Conservation (phyloP, 2,113 vertebrate genomes). For the Mobula hypostoma region DNA sequence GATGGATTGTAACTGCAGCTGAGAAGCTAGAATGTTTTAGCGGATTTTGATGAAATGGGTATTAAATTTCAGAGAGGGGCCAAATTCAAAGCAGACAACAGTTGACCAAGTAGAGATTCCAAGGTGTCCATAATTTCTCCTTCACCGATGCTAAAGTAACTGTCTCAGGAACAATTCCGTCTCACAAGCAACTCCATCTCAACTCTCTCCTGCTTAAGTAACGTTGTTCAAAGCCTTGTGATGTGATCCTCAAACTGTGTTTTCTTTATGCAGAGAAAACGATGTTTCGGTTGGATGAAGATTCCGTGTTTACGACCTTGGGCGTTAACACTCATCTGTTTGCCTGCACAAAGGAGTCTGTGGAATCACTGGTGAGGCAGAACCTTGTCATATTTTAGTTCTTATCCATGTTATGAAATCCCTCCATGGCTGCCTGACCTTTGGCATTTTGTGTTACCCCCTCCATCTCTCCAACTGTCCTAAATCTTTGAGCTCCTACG, state of each 20-base stretch:
- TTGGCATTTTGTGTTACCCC: too few relatives aligned
- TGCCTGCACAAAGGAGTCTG: conserved; percentile 75
- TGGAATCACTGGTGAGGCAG: conserved; percentile 76
- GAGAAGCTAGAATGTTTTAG: background rate
- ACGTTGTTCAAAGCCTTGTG: background rate
- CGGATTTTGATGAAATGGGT: background rate
- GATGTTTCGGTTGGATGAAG: conserved; percentile 83
- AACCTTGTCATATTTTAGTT: background rate
- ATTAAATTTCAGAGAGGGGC: background rate
- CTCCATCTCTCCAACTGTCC: background rate
- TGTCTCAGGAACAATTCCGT: background rate
- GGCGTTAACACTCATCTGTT: conserved; percentile 97
- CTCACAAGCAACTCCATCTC: background rate
- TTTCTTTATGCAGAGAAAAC: conserved; percentile 71
- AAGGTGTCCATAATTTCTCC: background rate
- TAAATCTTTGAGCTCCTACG: background rate
- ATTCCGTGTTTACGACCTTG: conserved; percentile 92
- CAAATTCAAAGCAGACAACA: background rate
- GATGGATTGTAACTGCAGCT: background rate
- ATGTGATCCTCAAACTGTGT: background rate
- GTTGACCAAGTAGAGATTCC: background rate
- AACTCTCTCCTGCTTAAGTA: background rate
- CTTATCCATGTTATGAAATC: background rate
- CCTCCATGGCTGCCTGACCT: background rate
- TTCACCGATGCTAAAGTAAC: background rate